Evolutionary conservation across 2,113 vertebrate species (phyloP).

Genomic region (Dicaeum eximium): DNA sequence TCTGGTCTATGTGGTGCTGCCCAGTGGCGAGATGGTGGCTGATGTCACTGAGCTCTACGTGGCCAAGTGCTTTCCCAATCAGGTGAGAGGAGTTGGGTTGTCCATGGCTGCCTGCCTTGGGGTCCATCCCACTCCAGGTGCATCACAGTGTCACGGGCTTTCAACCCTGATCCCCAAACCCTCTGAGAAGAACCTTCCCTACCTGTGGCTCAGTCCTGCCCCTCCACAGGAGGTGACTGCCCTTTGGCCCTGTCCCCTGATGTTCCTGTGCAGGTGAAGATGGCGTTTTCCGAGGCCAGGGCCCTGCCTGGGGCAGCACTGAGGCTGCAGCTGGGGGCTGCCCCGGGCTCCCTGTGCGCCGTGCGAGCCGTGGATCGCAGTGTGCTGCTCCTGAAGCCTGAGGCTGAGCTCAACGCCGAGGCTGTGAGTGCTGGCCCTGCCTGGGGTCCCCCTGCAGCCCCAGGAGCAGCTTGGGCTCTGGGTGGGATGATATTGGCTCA

Average conservation of each 20-base stretch:
- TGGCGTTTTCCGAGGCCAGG: conserved; percentile 70
- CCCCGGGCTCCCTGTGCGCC: conserved; percentile 78
- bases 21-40: background rate
- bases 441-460: background rate
- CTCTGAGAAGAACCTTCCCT: background rate
- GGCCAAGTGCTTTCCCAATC: background rate
- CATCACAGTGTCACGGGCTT: fast-evolving
- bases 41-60: background rate
- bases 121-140: background rate
- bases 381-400: conserved; percentile 72
- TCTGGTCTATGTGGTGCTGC: background rate
- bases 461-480: background rate
- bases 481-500: fast-evolving
- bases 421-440: conserved; percentile 27
- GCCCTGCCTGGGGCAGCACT: conserved; percentile 75
- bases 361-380: conserved; percentile 80
- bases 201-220: fast-evolving
- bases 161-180: background rate
- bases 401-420: conserved; percentile 59
- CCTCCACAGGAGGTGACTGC: background rate
- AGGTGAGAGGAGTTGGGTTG: background rate
- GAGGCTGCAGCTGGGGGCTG: conserved; percentile 67
- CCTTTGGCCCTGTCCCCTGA: background rate
- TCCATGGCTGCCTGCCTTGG: background rate
- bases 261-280: conserved; percentile 52